These are phyloP conservation scores for Syrrhaptes paradoxus DNA, from an alignment of 2,113 vertebrate genomes.

Conservation along the genomic window DNA sequence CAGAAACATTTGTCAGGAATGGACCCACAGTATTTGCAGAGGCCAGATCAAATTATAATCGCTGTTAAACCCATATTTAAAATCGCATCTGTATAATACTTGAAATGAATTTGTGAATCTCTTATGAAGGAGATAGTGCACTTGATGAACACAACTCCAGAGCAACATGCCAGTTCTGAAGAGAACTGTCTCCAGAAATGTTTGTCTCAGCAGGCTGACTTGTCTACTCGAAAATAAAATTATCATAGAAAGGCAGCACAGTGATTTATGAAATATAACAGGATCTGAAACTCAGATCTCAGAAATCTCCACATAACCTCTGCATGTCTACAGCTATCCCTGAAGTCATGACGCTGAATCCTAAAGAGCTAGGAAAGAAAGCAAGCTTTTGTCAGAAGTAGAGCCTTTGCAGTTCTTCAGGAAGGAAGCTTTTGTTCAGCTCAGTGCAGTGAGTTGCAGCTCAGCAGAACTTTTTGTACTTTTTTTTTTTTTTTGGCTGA, in stretches of 20 bases:
- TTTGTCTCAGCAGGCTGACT: background rate
- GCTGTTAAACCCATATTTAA: background rate
- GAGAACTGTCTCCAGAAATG: background rate
- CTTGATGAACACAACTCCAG: background rate
- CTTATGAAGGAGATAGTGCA: background rate
- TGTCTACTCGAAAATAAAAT: background rate
- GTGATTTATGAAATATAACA: slow-evolving; percentile 4
- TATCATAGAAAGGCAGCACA: background rate
- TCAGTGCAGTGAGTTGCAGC: slow-evolving; percentile 54
- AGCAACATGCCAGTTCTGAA: background rate
- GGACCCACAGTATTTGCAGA: background rate
- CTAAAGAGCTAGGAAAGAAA: slow-evolving; percentile 62
- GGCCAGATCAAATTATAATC: background rate
- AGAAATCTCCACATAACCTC: slow-evolving; percentile 51
- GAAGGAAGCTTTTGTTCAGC: slow-evolving; percentile 61
- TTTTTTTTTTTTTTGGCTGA: slow-evolving; percentile 57
- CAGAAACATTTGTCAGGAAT: background rate
- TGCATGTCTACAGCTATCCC: slow-evolving; percentile 10
- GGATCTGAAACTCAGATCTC: slow-evolving; percentile 6
- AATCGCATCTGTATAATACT: background rate
- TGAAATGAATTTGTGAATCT: background rate
- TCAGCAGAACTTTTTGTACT: slow-evolving; percentile 65
- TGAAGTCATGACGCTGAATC: slow-evolving; percentile 61
- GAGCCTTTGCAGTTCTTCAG: slow-evolving; percentile 52
- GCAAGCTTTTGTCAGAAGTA: slow-evolving; percentile 63